Conservation (phyloP, 2,113 vertebrate genomes). For the Dendropsophus ebraccatus region DNA sequence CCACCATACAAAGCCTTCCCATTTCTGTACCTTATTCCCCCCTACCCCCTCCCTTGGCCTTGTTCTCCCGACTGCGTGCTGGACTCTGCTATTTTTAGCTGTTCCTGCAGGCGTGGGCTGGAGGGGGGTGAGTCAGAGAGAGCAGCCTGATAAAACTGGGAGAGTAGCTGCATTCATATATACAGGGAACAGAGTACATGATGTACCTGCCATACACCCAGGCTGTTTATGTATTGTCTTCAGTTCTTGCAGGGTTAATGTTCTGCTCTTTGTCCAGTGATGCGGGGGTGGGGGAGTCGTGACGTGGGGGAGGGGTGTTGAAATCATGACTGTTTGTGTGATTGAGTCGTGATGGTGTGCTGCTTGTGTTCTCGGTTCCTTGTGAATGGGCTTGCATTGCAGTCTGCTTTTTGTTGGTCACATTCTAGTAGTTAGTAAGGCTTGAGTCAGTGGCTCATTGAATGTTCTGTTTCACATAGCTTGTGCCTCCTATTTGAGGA, state of each 20-base stretch:
- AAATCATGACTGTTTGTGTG: constrained; percentile 46
- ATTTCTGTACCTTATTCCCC: constrained; percentile 22
- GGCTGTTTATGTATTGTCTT: constrained; percentile 32
- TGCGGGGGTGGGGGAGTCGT: constrained; percentile 41
- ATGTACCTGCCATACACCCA: neutral
- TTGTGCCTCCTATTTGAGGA: no score
- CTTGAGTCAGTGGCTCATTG: no score
- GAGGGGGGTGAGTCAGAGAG: constrained; percentile 56
- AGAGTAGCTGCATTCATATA: constrained; percentile 30
- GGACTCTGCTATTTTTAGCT: constrained; percentile 57
- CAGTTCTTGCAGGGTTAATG: constrained; percentile 49
- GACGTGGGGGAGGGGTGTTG: constrained; percentile 46
- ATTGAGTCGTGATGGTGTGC: constrained; percentile 50
- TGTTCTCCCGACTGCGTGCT: constrained; percentile 44
- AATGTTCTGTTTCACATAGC: no score
- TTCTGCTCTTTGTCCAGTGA: constrained; percentile 59
- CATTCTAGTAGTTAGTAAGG: neutral
- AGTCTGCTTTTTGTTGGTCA: neutral
- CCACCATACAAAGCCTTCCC: neutral
- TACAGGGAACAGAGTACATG: constrained; percentile 10
- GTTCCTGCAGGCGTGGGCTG: constrained; percentile 57
- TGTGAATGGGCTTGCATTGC: neutral
- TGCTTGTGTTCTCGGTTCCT: neutral
- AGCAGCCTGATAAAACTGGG: constrained; percentile 43
- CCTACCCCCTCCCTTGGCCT: constrained; percentile 20